phyloP scores from a whole-genome alignment of 2,113 vertebrate species.

The Clarias magur region DNA sequence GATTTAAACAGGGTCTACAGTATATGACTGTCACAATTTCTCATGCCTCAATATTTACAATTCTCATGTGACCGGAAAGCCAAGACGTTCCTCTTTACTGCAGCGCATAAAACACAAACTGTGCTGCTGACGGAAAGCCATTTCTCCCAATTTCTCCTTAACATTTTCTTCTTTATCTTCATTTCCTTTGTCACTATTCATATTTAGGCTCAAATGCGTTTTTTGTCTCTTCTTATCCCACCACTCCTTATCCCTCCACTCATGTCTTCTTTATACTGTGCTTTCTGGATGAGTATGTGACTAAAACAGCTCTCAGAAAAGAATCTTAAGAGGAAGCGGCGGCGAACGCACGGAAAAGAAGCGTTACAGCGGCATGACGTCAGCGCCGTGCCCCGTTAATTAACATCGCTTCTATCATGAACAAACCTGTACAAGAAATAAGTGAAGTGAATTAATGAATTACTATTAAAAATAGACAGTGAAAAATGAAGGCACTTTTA shows the following conservation, averaged over 20 bases:
- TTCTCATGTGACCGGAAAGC: neutral
- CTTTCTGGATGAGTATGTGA: neutral
- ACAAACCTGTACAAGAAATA: neutral
- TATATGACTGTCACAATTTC: neutral
- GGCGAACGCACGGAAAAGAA: neutral
- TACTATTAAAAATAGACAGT: conserved; percentile 5
- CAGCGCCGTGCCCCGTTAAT: conserved; percentile 2
- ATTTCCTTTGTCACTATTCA: neutral
- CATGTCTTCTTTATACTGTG: no score
- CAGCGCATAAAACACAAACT: neutral
- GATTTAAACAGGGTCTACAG: neutral
- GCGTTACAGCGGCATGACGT: conserved; percentile 16
- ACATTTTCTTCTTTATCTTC: neutral
- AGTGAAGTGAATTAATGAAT: conserved; percentile 1
- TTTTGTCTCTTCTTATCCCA: neutral
- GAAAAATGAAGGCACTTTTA: neutral
- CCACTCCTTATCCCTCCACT: neutral
- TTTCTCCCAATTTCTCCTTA: neutral
- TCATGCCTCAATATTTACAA: neutral
- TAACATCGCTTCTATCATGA: neutral
- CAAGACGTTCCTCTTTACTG: neutral
- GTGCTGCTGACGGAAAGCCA: neutral
- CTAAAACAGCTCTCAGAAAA: neutral
- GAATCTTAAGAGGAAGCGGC: neutral
- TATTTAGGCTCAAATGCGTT: neutral